phyloP scores from a whole-genome alignment of 2,797 vertebrate species.

The Tapirus indicus region DNA sequence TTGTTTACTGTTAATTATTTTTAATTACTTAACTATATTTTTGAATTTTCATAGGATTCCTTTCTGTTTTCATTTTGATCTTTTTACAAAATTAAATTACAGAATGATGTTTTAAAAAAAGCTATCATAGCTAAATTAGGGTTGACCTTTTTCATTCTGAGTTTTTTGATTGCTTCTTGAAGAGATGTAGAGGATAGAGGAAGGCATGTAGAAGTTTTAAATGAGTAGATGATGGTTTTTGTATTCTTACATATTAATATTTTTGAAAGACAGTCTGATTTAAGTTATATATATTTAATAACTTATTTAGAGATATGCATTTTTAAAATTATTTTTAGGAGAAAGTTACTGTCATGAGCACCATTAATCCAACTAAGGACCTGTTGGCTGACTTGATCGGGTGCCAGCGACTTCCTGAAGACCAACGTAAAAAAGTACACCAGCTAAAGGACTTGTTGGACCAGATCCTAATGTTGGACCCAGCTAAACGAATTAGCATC shows the following conservation, averaged over 20 bases:
- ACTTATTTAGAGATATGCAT: constrained; percentile 73
- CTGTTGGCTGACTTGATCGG: constrained; percentile 97
- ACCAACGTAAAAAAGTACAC: constrained; percentile 99
- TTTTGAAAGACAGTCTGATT: constrained; percentile 39
- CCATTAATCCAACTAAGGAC: constrained; percentile 99
- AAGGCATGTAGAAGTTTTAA: background rate
- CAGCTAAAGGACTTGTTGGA: constrained; percentile 99
- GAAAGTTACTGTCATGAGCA: constrained; percentile 99
- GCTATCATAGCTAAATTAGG: background rate
- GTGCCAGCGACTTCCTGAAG: constrained; percentile 98
- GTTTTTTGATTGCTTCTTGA: constrained; percentile 51
- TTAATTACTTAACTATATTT: background rate
- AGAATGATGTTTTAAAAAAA: background rate
- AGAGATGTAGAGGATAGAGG: background rate
- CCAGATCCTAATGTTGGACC: constrained; percentile 99
- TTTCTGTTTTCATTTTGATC: background rate
- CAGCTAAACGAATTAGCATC: constrained; percentile 99
- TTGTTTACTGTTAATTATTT: background rate
- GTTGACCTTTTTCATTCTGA: background rate
- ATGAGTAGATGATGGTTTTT: background rate
- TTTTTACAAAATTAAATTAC: background rate
- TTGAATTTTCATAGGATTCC: background rate
- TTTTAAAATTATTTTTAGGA: constrained; percentile 91
- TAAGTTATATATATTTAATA: constrained; percentile 40
- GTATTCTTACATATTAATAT: background rate